Percentiles rank a stretch among this genome's conserved stretches.
Conservation (phyloP, 1,140 invertebrate genomes). For the Dinoponera quadriceps region DNA sequence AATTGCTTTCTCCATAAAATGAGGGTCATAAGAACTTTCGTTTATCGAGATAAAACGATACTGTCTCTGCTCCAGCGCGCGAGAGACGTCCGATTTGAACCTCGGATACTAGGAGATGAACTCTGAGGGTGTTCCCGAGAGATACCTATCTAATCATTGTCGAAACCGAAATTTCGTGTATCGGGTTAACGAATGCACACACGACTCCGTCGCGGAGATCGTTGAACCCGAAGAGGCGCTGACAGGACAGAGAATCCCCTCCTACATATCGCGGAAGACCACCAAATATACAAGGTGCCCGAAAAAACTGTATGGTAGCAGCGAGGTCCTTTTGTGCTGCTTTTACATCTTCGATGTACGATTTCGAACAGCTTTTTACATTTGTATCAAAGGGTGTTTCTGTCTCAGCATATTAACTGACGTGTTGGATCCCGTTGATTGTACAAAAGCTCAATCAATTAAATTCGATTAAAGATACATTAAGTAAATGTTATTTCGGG, state of each 20-base stretch:
- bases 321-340: neutral
- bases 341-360: too few relatives aligned
- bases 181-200: constrained; percentile 42
- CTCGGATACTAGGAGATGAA: neutral
- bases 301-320: constrained; percentile 16
- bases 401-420: too few relatives aligned
- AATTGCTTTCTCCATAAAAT: neutral
- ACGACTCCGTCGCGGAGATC: constrained; percentile 75
- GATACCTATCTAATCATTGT: constrained; percentile 36
- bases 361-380: too few relatives aligned
- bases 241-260: constrained; percentile 76
- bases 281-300: constrained; percentile 65
- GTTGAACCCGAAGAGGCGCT: constrained; percentile 83
- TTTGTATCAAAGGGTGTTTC: too few relatives aligned
- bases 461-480: too few relatives aligned
- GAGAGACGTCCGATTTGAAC: neutral
- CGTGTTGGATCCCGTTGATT: too few relatives aligned
- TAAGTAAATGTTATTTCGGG: too few relatives aligned
- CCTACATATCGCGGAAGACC: constrained; percentile 20
- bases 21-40: neutral
- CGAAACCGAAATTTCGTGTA: constrained; percentile 30
- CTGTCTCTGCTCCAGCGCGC: neutral
- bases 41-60: neutral
- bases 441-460: too few relatives aligned
- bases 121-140: neutral